phyloP scores from a whole-genome alignment of 2,113 vertebrate species.

The Lota lota region DNA sequence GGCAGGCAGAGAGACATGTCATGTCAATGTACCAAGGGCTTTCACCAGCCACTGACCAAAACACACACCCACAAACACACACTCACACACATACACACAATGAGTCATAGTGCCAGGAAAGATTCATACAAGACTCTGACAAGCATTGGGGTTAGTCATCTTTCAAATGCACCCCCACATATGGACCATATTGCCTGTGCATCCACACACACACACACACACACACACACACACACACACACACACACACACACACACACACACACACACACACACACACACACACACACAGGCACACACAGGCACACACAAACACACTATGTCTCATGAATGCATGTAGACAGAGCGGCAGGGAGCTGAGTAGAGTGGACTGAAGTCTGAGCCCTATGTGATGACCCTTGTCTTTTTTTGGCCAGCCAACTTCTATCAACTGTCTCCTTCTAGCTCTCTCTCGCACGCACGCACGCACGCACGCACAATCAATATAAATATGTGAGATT shows the following conservation, averaged over 20 bases:
- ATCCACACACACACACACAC: neutral
- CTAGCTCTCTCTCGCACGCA: too few species aligned
- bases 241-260: neutral
- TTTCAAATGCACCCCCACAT: slow-evolving; percentile 25
- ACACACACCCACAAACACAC: neutral
- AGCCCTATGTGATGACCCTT: slow-evolving; percentile 42
- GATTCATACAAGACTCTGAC: slow-evolving; percentile 46
- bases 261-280: neutral
- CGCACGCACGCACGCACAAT: neutral
- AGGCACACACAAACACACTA: slow-evolving; percentile 7
- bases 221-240: slow-evolving; percentile 1
- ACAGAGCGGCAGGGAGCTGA: slow-evolving; percentile 21
- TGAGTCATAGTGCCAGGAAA: slow-evolving; percentile 52
- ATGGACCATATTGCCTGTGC: neutral
- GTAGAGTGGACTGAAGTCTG: slow-evolving; percentile 33
- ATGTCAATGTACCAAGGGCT: slow-evolving; percentile 47
- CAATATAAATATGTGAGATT: too few species aligned
- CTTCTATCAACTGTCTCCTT: slow-evolving; percentile 29
- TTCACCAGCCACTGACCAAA: slow-evolving; percentile 58
- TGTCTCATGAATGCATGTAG: neutral
- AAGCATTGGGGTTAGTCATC: slow-evolving; percentile 48
- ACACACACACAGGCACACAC: neutral
- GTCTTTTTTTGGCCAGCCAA: slow-evolving; percentile 44
- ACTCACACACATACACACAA: slow-evolving; percentile 22
- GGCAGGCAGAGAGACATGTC: slow-evolving; percentile 48